phyloP scores from a whole-genome alignment of 2,888 invertebrate species.

The Machimus rusticus region DNA sequence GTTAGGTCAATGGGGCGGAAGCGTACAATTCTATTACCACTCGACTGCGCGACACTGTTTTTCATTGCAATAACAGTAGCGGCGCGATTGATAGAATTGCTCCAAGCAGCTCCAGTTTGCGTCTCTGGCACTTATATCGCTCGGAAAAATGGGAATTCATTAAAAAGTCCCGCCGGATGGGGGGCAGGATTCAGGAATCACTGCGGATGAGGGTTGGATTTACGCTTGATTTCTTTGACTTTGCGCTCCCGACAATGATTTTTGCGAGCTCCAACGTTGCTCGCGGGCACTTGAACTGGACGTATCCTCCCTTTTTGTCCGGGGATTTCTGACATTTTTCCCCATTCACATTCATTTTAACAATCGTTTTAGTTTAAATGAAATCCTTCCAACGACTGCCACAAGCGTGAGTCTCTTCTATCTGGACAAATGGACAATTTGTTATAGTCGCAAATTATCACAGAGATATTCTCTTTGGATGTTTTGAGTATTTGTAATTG shows the following conservation, averaged over 20 bases:
- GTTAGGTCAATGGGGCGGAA: constrained; percentile 13
- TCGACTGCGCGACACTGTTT: neutral
- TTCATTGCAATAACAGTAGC: neutral
- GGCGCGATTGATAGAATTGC: neutral
- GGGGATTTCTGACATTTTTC: neutral
- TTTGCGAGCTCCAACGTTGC: neutral
- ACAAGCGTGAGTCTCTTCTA: neutral
- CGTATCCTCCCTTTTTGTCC: neutral
- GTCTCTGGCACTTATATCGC: neutral
- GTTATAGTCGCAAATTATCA: neutral
- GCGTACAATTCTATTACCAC: neutral
- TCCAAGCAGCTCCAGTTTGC: neutral
- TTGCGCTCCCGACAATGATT: neutral
- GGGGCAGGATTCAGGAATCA: no score
- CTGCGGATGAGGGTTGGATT: neutral
- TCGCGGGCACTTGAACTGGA: neutral
- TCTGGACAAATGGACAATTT: neutral
- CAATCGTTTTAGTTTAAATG: neutral
- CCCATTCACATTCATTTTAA: neutral
- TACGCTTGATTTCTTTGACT: neutral
- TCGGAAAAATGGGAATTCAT: neutral
- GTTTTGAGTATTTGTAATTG: neutral
- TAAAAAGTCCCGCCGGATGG: neutral
- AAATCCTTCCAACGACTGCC: neutral
- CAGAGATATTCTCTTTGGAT: neutral